Evolutionary conservation across 2,888 invertebrate species (phyloP), one percentile per base, ranked within the genome.

Genomic region (Agonopterix arenella): DNA sequence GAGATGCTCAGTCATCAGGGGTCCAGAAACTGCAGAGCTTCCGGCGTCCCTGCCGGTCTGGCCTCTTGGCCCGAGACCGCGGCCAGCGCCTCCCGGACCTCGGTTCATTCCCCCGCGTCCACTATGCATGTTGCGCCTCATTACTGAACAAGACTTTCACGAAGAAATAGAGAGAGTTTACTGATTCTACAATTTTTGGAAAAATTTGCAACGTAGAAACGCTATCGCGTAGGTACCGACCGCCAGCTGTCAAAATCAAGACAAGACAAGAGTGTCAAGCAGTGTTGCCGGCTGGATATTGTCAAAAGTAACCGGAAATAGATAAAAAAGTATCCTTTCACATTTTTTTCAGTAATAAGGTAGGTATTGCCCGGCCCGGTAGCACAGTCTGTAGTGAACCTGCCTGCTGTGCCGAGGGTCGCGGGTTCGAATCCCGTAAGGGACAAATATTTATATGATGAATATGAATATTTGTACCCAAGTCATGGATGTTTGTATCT

Each of bases 1-100:
- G 42, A 73, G 50, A 57, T 75, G 73, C 43, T 62, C 65, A 4
- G 75, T 70, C 55, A 68, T 56, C 47, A 76, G 52, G 1, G 75
- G 73, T 4, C 69, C 69, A 37, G 49, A 28, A 48, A 3, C 2
- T 2, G n/a, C 16, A 8, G 45, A 41, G 4, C 7, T 11, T 11
- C 36, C 40, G 36, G 18, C 11, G 40, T 37, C 37, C 36, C 36
- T 28, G 36, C 10, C 13, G 13, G 41, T 4, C 9, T 4, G 36
- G 16, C 16, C 37, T 4, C 18, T 10, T 3, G 11, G 8, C 13
- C 11, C 46, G 11, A 11, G 43, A 8, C 50, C 52, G 43, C 47
- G 44, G 8, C 52, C 46, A 13, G 48, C 46, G 8, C 46, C 42
- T 16, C 43, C 46, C 42, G 13, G 42, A 9, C 45, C 37, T 11